Conservation (phyloP, 2,888 invertebrate genomes). For the Drosophila mimica region DNA sequence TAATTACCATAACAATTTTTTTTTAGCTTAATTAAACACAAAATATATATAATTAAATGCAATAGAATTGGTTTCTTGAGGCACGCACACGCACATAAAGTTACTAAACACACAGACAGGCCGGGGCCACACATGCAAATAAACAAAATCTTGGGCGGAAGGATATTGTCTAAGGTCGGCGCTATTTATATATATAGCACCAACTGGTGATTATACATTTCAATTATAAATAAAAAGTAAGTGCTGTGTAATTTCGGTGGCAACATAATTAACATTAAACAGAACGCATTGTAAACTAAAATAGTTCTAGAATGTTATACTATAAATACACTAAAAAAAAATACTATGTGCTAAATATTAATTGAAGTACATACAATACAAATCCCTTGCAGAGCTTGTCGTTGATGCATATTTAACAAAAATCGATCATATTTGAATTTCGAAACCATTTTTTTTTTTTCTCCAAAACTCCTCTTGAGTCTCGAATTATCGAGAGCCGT, state of each 20-base stretch:
- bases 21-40: constrained; percentile 36
- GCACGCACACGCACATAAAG: constrained; percentile 15
- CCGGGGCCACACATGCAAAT: constrained; percentile 17
- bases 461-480: background rate
- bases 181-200: background rate
- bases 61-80: constrained; percentile 29
- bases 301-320: background rate
- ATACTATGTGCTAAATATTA: background rate
- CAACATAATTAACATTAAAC: background rate
- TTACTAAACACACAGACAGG: background rate
- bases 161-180: background rate
- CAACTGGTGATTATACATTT: background rate
- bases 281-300: background rate
- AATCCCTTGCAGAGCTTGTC: background rate
- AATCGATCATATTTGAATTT: background rate
- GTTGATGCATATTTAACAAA: too few relatives aligned
- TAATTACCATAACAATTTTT: constrained; percentile 10
- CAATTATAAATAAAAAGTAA: background rate
- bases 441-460: background rate
- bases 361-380: background rate
- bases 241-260: background rate
- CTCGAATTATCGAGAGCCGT: background rate
- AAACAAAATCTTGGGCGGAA: background rate
- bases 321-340: background rate
- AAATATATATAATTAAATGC: constrained; percentile 23